Evolutionary conservation across 2,888 invertebrate genomes (phyloP).

Genomic region (Rhagonycha lutea): DNA sequence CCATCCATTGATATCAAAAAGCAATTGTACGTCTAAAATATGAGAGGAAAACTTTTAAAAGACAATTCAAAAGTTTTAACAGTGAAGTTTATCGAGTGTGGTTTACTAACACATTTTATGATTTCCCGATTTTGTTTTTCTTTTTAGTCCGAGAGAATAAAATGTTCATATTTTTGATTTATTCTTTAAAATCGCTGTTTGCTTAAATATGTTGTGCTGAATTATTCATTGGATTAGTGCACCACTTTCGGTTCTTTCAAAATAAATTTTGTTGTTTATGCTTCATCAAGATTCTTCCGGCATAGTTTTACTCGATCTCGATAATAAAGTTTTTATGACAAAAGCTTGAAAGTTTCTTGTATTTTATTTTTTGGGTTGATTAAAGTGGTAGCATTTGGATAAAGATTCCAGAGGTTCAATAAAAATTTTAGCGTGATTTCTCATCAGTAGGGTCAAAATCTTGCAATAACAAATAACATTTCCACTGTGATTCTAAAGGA

Average conservation of each 20-base stretch:
- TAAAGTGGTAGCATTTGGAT: not conserved
- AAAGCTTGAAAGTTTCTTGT: not conserved
- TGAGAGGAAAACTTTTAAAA: not conserved
- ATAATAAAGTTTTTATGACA: not conserved
- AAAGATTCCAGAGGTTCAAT: not conserved
- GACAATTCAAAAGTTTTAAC: not conserved
- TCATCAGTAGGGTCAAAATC: not conserved
- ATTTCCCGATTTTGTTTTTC: not conserved
- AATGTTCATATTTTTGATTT: not conserved
- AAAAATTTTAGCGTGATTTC: not conserved
- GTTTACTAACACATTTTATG: not conserved
- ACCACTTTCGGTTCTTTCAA: not conserved
- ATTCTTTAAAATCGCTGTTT: not conserved
- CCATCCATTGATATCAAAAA: not conserved
- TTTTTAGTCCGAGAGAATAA: not conserved
- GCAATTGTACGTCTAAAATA: not conserved
- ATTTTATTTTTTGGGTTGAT: not conserved
- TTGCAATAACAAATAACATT: not conserved
- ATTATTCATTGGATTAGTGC: not conserved
- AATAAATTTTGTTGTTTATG: not conserved
- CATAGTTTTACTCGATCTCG: not conserved
- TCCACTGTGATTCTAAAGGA: not conserved
- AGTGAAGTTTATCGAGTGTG: not conserved
- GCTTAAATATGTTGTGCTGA: not conserved
- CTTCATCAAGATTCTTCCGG: not conserved